Conservation (phyloP, 2,888 invertebrate genomes). For the Hybos culiciformis region DNA sequence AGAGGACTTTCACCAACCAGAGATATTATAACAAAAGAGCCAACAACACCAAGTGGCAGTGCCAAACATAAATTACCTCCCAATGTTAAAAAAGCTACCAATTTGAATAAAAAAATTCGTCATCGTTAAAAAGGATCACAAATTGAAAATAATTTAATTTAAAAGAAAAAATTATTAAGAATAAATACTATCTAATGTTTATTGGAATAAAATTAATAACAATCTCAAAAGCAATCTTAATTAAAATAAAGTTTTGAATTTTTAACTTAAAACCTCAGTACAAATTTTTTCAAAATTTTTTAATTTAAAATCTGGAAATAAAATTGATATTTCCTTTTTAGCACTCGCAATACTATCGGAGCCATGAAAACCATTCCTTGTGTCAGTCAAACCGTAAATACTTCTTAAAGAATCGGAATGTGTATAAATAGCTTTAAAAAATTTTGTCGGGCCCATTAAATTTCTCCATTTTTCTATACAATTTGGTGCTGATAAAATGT, state of each 20-base stretch:
- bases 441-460: conserved; percentile 84
- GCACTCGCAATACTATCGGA: conserved; percentile 67
- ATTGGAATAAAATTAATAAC: too few relatives aligned
- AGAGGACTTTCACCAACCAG: conserved; percentile 23
- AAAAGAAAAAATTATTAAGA: neutral
- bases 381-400: conserved; percentile 79
- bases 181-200: too few relatives aligned
- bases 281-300: neutral
- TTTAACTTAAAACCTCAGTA: too few relatives aligned
- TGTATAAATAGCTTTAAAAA: conserved; percentile 61
- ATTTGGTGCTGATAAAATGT: conserved; percentile 61
- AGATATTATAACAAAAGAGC: conserved; percentile 25
- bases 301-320: conserved; percentile 64
- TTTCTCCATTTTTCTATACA: conserved; percentile 69
- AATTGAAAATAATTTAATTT: neutral
- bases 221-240: too few relatives aligned
- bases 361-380: conserved; percentile 88
- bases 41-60: conserved; percentile 23
- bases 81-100: conserved; percentile 52
- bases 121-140: conserved; percentile 50
- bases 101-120: conserved; percentile 65
- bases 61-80: conserved; percentile 42
- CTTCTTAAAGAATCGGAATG: conserved; percentile 70
- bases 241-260: too few relatives aligned
- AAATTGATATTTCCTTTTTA: conserved; percentile 60